phyloP scores from a whole-genome alignment of 2,888 invertebrate genomes.

The Malacosoma neustria region DNA sequence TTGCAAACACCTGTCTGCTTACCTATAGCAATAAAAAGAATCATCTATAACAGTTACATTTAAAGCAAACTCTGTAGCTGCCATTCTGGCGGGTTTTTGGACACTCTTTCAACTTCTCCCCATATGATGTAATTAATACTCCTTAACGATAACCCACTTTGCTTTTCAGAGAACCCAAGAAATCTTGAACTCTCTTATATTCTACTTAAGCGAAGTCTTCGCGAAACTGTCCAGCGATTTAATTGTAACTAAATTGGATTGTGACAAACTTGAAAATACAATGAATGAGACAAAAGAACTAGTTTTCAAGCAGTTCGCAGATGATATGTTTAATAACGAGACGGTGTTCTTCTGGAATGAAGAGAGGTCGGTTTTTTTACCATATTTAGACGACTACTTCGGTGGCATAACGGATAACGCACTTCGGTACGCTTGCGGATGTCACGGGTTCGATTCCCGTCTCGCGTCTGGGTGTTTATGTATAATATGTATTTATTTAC shows the following conservation, averaged over 20 bases:
- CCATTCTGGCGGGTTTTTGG: too few relatives aligned
- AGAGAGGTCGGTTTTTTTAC: conserved; percentile 32
- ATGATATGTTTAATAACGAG: conserved; percentile 44
- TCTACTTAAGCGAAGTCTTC: conserved; percentile 33
- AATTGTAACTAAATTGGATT: conserved; percentile 23
- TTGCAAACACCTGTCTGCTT: not conserved
- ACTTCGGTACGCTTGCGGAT: too few relatives aligned
- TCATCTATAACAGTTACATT: too few relatives aligned
- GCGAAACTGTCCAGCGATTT: conserved; percentile 33
- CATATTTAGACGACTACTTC: too few relatives aligned
- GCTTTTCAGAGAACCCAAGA: conserved; percentile 23
- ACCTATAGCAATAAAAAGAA: not conserved
- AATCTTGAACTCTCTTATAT: conserved; percentile 32
- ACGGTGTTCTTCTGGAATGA: conserved; percentile 50
- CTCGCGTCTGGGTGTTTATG: too few relatives aligned
- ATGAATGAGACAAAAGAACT: conserved; percentile 36
- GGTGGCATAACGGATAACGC: too few relatives aligned
- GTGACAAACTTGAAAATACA: conserved; percentile 23
- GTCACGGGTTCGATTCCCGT: too few relatives aligned
- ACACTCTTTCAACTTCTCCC: too few relatives aligned
- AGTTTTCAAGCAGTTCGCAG: conserved; percentile 33
- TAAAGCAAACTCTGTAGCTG: too few relatives aligned
- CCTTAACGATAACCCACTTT: not conserved
- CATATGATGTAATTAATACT: not conserved
- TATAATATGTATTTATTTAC: too few relatives aligned